Evolutionary conservation across 2,888 invertebrate genomes (phyloP).

Genomic region (Empis livida): DNA sequence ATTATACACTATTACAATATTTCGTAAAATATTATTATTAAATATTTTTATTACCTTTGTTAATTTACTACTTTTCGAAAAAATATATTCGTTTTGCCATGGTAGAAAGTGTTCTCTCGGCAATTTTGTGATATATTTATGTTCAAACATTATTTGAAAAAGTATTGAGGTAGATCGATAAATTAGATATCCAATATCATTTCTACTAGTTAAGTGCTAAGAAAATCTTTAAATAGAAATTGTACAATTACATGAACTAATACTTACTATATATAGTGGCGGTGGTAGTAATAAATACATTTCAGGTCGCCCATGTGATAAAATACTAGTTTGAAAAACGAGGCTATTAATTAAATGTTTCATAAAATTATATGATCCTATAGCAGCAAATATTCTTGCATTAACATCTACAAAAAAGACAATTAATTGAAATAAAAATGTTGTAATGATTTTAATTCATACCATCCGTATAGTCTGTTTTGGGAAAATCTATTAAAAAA

Average conservation of each 20-base stretch:
- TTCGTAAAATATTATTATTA: not conserved
- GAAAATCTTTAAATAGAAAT: slow-evolving; percentile 14
- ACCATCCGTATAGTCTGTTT: slow-evolving; percentile 37
- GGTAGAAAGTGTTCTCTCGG: slow-evolving; percentile 55
- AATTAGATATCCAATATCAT: slow-evolving; percentile 37
- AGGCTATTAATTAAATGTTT: slow-evolving; percentile 47
- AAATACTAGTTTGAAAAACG: slow-evolving; percentile 43
- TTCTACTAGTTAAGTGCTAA: slow-evolving; percentile 45
- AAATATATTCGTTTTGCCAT: slow-evolving; percentile 37
- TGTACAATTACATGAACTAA: not conserved
- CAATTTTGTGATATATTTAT: slow-evolving; percentile 44
- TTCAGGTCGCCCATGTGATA: slow-evolving; percentile 46
- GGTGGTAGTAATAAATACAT: slow-evolving; percentile 49
- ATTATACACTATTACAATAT: not conserved
- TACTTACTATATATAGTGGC: slow-evolving; percentile 46
- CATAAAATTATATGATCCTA: slow-evolving; percentile 40
- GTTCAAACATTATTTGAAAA: slow-evolving; percentile 56
- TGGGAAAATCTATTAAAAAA: slow-evolving; percentile 41
- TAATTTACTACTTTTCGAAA: slow-evolving; percentile 22
- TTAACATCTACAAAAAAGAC: slow-evolving; percentile 42
- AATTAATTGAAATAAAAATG: slow-evolving; percentile 30
- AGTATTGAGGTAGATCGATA: slow-evolving; percentile 48
- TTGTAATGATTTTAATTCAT: slow-evolving; percentile 14
- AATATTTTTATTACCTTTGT: slow-evolving; percentile 15
- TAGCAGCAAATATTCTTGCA: slow-evolving; percentile 44